Percentiles rank a stretch among this genome's conserved stretches.
These are phyloP conservation scores for Heteromormyrus szaboi DNA, from an alignment of 2,797 vertebrate species.

Conservation along the genomic window DNA sequence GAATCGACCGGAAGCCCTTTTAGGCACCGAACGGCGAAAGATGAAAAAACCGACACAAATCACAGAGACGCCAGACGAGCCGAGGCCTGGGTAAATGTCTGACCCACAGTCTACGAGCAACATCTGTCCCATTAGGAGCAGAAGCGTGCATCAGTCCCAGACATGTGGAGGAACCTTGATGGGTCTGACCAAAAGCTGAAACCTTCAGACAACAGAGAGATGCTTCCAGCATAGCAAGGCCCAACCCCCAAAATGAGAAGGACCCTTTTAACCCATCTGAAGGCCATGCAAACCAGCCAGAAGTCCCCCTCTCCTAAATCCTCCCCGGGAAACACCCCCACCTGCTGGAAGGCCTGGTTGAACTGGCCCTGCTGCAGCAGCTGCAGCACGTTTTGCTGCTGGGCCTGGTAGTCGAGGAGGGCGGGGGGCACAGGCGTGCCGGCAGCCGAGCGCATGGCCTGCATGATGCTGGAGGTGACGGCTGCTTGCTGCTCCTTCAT, in stretches of 20 bases:
- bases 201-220: neutral
- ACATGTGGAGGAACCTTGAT: neutral
- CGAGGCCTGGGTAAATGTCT: neutral
- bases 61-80: neutral
- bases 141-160: neutral
- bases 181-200: neutral
- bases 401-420: constrained; percentile 91
- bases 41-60: neutral
- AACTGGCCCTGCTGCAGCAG: constrained; percentile 94
- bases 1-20: neutral
- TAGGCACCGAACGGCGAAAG: neutral
- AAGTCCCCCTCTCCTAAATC: neutral
- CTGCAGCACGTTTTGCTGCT: constrained; percentile 88
- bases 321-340: constrained; percentile 43
- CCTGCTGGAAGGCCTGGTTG: constrained; percentile 98
- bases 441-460: constrained; percentile 93
- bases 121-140: neutral
- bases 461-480: constrained; percentile 95
- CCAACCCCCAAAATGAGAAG: neutral
- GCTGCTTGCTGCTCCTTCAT: constrained; percentile 96
- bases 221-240: neutral
- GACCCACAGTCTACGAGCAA: neutral
- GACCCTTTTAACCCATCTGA: neutral
- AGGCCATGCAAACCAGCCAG: neutral
- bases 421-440: constrained; percentile 86